Base-by-base conservation (phyloP, 2,888 invertebrate genomes). In the Tortricodes alternella region DNA sequence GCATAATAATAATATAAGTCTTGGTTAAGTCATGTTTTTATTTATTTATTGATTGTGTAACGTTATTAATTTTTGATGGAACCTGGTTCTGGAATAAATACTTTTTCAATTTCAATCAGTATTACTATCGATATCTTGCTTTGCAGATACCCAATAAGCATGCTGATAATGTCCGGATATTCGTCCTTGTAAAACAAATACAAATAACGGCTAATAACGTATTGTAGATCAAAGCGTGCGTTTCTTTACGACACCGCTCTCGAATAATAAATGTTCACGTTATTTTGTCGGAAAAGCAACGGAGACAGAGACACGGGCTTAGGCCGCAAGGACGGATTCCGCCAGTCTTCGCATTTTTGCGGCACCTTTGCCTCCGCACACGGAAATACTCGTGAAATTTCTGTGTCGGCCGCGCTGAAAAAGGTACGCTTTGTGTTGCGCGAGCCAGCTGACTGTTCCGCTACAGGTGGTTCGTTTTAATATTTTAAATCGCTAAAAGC, bases 331-430 rank as follows among this genome's bases (percentile, higher is more conserved):
- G 55, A 65, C 27, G 51, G 68, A 69, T 63, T 63, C 58, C 50
- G 62, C 64, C 73, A 77, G 77, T 79, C 75, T 71, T 76, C 69
- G 68, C 77, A 80, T 81, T 81, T 80, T 77, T 78, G 80, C 72
- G 80, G 80, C 70, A 71, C 72, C 74, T 80, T 76, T 79, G 73
- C 70, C 63, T 69, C 69, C 66, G 68, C 68, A 62, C 62, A 62
- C 70, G 75, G 71, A 77, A 79, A 79, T 79, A 67, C 70, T 74
- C 72, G 68, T 69, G 73, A 76, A 79, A 76, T 77, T 77, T 75
- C 68, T 70, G 73, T 74, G 69, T 68, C 71, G 68, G 69, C 65
- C 64, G 69, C 68, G 65, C 71, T 78, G 11, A 74, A 78, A 81
- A 80, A 77, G 80, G 76, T 72, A 70, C 71, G 72, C 76, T 78